A percentile compares a stretch with the other conserved stretches of the same genome.
phyloP scores from a whole-genome alignment of 23 tunicate genomes.

The Styela clava region DNA sequence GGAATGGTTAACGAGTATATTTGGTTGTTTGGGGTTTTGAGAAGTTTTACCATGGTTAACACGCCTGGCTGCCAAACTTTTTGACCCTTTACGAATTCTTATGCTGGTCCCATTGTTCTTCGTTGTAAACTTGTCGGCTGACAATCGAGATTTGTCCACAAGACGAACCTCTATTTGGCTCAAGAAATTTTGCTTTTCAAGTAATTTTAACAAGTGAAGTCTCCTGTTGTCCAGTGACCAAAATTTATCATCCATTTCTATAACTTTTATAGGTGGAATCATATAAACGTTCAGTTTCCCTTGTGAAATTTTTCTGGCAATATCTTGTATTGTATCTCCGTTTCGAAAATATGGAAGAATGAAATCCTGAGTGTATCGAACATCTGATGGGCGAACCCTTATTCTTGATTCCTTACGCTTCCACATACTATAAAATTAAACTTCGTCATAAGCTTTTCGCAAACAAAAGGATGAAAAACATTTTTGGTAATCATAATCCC shows the following conservation, averaged over 20 bases:
- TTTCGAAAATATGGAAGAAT: background rate
- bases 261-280: constrained; percentile 2
- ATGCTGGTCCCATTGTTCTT: background rate
- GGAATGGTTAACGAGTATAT: no score
- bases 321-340: background rate
- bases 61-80: no score
- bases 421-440: no score
- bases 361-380: constrained; percentile 8
- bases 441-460: no score
- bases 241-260: background rate
- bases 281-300: background rate
- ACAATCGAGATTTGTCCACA: background rate
- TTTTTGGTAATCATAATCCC: no score
- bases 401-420: background rate
- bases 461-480: no score
- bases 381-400: constrained; percentile 3
- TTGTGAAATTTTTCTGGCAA: background rate
- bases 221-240: constrained; percentile 23
- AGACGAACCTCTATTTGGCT: background rate
- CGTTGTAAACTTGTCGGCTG: background rate
- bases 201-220: background rate
- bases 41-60: no score
- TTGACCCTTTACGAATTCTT: background rate
- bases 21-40: no score
- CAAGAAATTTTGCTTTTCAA: constrained; percentile 5